These are phyloP conservation scores for Gonioctena quinquepunctata DNA, from an alignment of 1,140 invertebrate species.

Conservation along the genomic window DNA sequence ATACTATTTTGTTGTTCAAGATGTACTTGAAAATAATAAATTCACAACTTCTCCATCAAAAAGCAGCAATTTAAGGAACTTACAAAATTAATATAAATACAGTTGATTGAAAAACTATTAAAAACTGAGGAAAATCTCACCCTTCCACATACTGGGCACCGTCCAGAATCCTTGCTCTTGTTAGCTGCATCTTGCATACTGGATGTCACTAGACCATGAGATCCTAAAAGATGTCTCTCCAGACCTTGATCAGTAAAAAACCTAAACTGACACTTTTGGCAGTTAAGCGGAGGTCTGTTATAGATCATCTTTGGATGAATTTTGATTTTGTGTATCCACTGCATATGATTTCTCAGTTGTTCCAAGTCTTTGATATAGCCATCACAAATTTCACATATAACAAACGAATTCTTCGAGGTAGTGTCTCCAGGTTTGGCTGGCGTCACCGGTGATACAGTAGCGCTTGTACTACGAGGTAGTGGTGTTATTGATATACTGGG, in stretches of 20 bases:
- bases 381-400: conserved; percentile 95
- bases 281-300: conserved; percentile 90
- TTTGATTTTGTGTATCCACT: conserved; percentile 95
- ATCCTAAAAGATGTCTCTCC: conserved; percentile 89
- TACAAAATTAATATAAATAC: too few relatives aligned
- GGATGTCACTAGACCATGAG: conserved; percentile 90
- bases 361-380: conserved; percentile 94
- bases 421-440: conserved; percentile 55
- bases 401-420: conserved; percentile 75
- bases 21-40: too few relatives aligned
- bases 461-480: conserved; percentile 68
- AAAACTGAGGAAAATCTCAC: too few relatives aligned
- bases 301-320: conserved; percentile 96
- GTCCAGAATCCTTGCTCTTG: conserved; percentile 89
- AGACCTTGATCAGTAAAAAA: conserved; percentile 79
- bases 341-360: conserved; percentile 91
- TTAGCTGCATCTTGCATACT: conserved; percentile 96
- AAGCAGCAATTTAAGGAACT: too few relatives aligned
- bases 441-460: conserved; percentile 41
- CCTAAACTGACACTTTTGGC: conserved; percentile 92
- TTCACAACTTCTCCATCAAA: too few relatives aligned
- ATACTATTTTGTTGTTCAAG: too few relatives aligned
- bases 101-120: too few relatives aligned
- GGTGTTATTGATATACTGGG: conserved; percentile 92
- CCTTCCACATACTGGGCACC: conserved; percentile 91